Conservation (phyloP, 2,797 vertebrate species). For the Eupleurogrammus muticus region DNA sequence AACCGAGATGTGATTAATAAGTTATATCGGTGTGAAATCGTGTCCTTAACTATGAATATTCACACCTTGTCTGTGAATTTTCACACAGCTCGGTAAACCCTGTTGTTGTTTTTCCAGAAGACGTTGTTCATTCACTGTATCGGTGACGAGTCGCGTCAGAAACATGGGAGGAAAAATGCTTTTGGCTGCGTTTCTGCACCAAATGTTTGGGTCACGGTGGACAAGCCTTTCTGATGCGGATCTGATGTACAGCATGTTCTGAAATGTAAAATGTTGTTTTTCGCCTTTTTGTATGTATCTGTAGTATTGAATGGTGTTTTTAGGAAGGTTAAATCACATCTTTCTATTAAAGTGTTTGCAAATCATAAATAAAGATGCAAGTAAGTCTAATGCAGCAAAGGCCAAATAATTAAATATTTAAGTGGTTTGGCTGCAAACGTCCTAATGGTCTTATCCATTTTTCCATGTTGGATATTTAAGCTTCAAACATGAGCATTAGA, state of each 20-base stretch:
- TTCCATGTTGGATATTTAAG: background rate
- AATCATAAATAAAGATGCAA: conserved; percentile 4
- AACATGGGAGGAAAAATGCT: conserved; percentile 3
- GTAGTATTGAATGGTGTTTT: background rate
- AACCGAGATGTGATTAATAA: conserved; percentile 57
- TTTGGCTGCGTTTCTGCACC: conserved; percentile 13
- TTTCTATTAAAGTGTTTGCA: background rate
- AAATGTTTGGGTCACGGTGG: conserved; percentile 23
- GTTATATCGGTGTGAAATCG: conserved; percentile 57
- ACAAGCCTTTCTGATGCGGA: conserved; percentile 6
- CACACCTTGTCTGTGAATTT: conserved; percentile 67
- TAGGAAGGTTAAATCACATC: background rate
- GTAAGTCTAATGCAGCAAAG: too few species aligned
- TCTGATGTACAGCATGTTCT: conserved; percentile 11
- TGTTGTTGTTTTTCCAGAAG: conserved; percentile 27
- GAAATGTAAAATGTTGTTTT: too few species aligned
- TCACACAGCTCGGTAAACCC: conserved; percentile 57
- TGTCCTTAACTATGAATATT: conserved; percentile 58
- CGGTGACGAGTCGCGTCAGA: conserved; percentile 39
- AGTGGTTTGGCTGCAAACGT: background rate
- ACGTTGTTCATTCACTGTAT: conserved; percentile 16
- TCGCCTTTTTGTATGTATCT: background rate
- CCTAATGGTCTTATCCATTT: background rate
- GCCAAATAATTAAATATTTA: conserved; percentile 5
- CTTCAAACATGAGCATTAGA: background rate